Conservation (phyloP, 2,113 vertebrate genomes). For the Talpa occidentalis region DNA sequence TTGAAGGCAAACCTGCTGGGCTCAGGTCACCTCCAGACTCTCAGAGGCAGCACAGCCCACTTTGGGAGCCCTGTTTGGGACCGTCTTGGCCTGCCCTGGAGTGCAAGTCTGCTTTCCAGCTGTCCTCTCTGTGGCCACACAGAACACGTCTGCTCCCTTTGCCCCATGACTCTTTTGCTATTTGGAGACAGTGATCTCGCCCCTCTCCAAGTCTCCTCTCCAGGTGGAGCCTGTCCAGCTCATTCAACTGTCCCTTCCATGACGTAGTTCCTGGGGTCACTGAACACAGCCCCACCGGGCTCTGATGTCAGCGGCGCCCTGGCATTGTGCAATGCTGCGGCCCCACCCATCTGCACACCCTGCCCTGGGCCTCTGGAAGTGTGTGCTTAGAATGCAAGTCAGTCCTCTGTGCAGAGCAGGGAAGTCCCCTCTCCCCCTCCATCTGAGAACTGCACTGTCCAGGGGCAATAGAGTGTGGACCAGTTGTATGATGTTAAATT, state of each 20-base stretch:
- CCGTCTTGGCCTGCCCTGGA: background rate
- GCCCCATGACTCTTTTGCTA: constrained; percentile 40
- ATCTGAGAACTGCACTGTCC: background rate
- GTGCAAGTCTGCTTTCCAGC: background rate
- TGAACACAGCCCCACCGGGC: background rate
- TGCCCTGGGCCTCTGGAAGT: background rate
- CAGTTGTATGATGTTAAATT: background rate
- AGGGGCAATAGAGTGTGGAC: background rate
- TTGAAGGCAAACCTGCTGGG: background rate
- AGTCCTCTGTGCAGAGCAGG: background rate
- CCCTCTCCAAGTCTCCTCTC: background rate
- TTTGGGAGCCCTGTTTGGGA: too few relatives aligned
- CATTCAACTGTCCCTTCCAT: background rate
- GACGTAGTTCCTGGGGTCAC: background rate
- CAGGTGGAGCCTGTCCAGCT: background rate
- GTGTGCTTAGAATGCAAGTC: background rate
- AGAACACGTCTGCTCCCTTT: background rate
- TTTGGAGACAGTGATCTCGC: constrained; percentile 38
- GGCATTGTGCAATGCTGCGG: background rate
- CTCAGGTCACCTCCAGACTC: rapidly evolving
- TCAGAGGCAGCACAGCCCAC: background rate
- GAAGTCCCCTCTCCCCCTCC: background rate
- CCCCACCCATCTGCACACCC: background rate
- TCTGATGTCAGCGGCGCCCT: background rate
- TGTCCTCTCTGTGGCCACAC: background rate